A percentile compares a stretch with the other conserved stretches of the same genome.
Conservation (phyloP, 1,140 invertebrate genomes). For the Drosophila pruinosa region DNA sequence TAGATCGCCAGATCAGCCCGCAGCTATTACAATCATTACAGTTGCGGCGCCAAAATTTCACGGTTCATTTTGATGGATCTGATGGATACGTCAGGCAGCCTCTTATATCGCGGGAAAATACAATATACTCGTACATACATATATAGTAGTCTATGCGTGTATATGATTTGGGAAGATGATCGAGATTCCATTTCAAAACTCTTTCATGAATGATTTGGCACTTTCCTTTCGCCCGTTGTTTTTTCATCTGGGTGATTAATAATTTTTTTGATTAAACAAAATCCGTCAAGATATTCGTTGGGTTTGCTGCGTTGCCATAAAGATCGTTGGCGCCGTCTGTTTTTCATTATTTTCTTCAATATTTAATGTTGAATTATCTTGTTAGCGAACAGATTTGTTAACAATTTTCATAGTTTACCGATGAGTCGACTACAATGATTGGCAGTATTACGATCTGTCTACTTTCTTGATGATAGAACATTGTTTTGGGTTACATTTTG, state of each 20-base stretch:
- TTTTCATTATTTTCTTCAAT: neutral
- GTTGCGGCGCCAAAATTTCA: conserved; percentile 69
- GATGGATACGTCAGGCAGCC: conserved; percentile 10
- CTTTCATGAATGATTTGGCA: conserved; percentile 64
- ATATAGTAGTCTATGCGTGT: neutral
- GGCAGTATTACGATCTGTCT: conserved; percentile 17
- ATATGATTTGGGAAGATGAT: conserved; percentile 4
- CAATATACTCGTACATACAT: neutral
- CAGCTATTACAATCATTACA: conserved; percentile 53
- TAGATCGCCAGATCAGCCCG: conserved; percentile 19
- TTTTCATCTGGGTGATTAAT: conserved; percentile 55
- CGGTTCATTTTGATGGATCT: conserved; percentile 66
- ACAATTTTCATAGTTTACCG: conserved; percentile 54
- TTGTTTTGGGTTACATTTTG: neutral
- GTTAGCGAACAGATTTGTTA: conserved; percentile 77
- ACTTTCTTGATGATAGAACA: neutral
- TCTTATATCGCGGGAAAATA: conserved; percentile 30
- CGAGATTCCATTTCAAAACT: conserved; percentile 35
- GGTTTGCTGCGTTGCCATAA: neutral
- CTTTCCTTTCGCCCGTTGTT: conserved; percentile 38
- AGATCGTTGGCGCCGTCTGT: conserved; percentile 65
- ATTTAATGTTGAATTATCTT: conserved; percentile 49
- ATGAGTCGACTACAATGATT: conserved; percentile 14
- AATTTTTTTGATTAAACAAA: conserved; percentile 39
- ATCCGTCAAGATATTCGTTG: conserved; percentile 36